These are phyloP conservation scores for Myrmophylax atrothorax DNA, from an alignment of 2,113 vertebrate species.

Conservation along the genomic window DNA sequence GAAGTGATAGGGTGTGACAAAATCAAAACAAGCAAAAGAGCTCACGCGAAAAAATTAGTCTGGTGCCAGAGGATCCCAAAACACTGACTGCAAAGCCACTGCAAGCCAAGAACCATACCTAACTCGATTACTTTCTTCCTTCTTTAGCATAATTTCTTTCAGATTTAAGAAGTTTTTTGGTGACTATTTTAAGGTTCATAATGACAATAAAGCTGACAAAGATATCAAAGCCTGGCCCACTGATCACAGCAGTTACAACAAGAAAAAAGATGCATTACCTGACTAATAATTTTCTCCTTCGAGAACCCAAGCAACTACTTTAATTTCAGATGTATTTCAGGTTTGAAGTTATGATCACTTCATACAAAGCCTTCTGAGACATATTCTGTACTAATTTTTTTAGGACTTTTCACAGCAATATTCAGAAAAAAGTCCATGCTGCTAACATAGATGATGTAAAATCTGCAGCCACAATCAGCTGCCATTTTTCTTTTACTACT, in stretches of 20 bases:
- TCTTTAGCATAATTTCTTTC: neutral
- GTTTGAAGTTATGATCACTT: neutral
- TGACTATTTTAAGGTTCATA: neutral
- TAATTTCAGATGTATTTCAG: neutral
- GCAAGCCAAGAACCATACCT: neutral
- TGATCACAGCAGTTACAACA: neutral
- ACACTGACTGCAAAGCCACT: rapidly evolving
- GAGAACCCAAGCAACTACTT: rapidly evolving
- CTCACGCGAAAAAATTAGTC: neutral
- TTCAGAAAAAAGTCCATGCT: neutral
- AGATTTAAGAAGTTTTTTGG: neutral
- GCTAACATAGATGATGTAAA: neutral
- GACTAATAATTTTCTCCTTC: neutral
- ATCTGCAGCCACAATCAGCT: neutral
- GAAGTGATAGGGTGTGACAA: neutral
- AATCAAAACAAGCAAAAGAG: neutral
- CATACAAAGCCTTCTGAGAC: neutral
- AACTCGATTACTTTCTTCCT: neutral
- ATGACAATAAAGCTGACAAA: neutral
- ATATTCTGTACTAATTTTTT: neutral
- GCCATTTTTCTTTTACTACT: neutral
- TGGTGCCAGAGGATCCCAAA: neutral
- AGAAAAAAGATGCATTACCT: neutral
- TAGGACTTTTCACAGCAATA: neutral
- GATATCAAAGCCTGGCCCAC: neutral